These are phyloP conservation scores for Saccostrea echinata DNA, from an alignment of 1,140 invertebrate species.

Conservation along the genomic window DNA sequence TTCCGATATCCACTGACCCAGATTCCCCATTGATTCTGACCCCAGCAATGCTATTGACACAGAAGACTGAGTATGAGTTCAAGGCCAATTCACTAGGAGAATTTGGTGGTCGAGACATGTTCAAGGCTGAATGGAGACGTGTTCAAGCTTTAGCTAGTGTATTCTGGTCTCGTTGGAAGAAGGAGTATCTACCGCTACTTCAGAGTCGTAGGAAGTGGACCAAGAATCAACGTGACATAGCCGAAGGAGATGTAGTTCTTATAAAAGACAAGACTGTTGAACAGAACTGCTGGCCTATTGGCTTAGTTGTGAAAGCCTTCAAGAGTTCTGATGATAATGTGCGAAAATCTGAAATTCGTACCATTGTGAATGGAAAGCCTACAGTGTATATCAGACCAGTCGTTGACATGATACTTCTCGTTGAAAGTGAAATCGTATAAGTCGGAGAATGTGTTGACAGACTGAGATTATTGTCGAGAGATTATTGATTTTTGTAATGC, in stretches of 20 bases:
- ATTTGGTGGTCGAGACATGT: conserved; percentile 40
- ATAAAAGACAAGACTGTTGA: conserved; percentile 34
- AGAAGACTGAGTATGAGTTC: conserved; percentile 41
- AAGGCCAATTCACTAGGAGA: neutral
- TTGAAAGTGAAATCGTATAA: neutral
- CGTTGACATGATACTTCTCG: neutral
- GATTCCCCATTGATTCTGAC: conserved; percentile 54
- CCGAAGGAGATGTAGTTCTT: conserved; percentile 39
- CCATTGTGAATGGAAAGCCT: conserved; percentile 6
- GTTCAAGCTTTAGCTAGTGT: conserved; percentile 40
- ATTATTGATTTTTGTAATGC: neutral
- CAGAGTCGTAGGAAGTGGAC: conserved; percentile 45
- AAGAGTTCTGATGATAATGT: conserved; percentile 9
- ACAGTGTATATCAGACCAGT: conserved; percentile 13
- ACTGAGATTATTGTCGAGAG: neutral
- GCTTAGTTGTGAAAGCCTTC: neutral
- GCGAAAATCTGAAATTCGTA: neutral
- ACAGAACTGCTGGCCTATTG: neutral
- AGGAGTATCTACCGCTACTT: conserved; percentile 33
- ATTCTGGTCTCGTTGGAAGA: conserved; percentile 49
- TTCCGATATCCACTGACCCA: conserved; percentile 57
- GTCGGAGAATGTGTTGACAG: neutral
- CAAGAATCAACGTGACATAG: conserved; percentile 1
- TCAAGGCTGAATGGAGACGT: conserved; percentile 48
- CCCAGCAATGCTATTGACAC: conserved; percentile 53